Conservation (phyloP, 2,797 vertebrate species). For the Ispidina lecontei region DNA sequence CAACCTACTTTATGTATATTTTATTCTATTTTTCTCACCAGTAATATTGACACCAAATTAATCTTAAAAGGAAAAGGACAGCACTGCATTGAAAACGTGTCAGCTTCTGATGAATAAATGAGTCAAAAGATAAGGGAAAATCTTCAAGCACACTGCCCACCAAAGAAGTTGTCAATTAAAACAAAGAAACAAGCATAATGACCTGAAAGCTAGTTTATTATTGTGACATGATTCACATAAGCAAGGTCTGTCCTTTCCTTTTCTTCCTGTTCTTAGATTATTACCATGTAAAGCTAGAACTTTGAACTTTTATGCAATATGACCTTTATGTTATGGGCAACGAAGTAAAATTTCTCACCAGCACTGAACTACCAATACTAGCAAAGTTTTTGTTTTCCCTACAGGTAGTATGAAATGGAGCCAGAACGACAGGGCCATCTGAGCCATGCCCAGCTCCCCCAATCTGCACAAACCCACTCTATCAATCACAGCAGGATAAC, state of each 20-base stretch:
- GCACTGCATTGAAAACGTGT: rapidly evolving
- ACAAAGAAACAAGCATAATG: not conserved
- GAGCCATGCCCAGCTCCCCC: slow-evolving; percentile 76
- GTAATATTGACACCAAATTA: not conserved
- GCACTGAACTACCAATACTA: slow-evolving; percentile 23
- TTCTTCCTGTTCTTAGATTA: not conserved
- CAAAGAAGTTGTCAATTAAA: not conserved
- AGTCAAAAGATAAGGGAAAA: not conserved
- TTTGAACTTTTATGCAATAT: slow-evolving; percentile 46
- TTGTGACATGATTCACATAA: not conserved
- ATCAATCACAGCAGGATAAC: slow-evolving; percentile 87
- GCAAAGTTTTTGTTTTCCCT: slow-evolving; percentile 71
- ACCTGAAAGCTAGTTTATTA: not conserved
- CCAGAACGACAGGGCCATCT: slow-evolving; percentile 77
- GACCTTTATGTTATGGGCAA: slow-evolving; percentile 24
- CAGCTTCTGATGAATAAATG: slow-evolving; percentile 15
- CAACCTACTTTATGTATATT: slow-evolving; percentile 18
- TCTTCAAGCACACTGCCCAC: not conserved
- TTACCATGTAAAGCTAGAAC: slow-evolving; percentile 3
- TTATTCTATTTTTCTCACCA: slow-evolving; percentile 2
- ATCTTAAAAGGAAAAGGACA: not conserved
- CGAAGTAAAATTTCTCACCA: slow-evolving; percentile 60
- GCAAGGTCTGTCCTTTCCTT: not conserved
- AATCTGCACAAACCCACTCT: slow-evolving; percentile 80
- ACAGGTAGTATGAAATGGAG: slow-evolving; percentile 79